Percentiles rank a stretch among this genome's conserved stretches.
Conservation (phyloP, 2,797 vertebrate species). For the Pseudochirops cupreus region DNA sequence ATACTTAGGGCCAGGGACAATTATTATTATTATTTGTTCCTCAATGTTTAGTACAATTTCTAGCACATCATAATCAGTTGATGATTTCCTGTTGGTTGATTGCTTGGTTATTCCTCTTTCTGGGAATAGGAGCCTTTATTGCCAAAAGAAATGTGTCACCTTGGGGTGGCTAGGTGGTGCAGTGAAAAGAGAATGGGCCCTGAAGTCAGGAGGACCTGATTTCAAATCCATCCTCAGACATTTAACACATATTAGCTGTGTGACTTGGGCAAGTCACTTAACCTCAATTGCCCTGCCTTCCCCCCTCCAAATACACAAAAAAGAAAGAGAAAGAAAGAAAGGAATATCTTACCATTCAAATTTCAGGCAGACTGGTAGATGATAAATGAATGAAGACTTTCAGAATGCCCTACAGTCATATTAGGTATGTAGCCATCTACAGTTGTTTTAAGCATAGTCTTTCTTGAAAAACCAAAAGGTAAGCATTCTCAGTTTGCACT, state of each 20-base stretch:
- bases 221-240: too few species aligned
- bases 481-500: slow-evolving; percentile 3
- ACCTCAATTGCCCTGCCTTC: too few species aligned
- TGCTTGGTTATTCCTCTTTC: not conserved
- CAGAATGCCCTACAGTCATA: not conserved
- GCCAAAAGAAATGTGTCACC: too few species aligned
- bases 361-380: not conserved
- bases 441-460: slow-evolving; percentile 8
- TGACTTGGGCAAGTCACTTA: too few species aligned
- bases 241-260: too few species aligned
- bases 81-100: not conserved
- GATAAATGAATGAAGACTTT: not conserved
- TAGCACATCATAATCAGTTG: not conserved
- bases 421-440: not conserved
- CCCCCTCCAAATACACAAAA: too few species aligned
- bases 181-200: too few species aligned
- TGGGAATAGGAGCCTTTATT: not conserved
- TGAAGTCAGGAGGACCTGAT: too few species aligned
- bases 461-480: slow-evolving; percentile 3
- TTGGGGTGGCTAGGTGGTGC: too few species aligned
- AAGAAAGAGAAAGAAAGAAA: too few species aligned
- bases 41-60: not conserved
- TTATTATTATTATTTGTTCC: not conserved
- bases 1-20: not conserved
- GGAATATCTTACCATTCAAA: too few species aligned